Evolutionary conservation across 2,797 vertebrate genomes (phyloP).

Genomic region (Heteromormyrus szaboi): DNA sequence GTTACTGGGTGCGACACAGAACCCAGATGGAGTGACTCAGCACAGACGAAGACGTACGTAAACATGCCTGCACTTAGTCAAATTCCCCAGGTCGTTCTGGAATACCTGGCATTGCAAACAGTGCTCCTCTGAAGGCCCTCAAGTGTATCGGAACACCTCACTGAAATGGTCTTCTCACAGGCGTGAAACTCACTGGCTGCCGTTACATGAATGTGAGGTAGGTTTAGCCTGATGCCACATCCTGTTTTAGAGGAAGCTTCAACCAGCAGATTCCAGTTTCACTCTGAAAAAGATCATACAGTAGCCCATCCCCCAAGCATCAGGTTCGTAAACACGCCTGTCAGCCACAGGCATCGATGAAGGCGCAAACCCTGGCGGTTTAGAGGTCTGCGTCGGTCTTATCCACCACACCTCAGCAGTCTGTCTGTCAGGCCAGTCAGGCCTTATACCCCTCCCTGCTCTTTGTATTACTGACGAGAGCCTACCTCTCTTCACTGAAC

Average conservation of each 20-base stretch:
- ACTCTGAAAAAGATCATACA: neutral
- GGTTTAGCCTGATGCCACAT: neutral
- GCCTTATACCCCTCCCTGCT: neutral
- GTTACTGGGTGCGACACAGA: neutral
- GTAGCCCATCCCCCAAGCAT: neutral
- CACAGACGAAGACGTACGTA: neutral
- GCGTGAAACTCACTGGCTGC: neutral
- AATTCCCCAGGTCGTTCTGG: neutral
- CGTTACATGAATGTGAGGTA: neutral
- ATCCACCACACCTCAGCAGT: neutral
- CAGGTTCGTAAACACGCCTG: neutral
- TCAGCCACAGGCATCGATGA: neutral
- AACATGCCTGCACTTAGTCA: neutral
- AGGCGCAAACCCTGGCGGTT: neutral
- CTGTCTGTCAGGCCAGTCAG: neutral
- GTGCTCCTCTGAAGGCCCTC: neutral
- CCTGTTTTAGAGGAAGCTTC: neutral
- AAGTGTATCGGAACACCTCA: neutral
- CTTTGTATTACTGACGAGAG: neutral
- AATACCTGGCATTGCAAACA: neutral
- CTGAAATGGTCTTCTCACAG: neutral
- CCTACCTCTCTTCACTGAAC: neutral
- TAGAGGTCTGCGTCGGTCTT: neutral
- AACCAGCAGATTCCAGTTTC: neutral
- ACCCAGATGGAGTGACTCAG: neutral